Evolutionary conservation across 2,113 vertebrate species (phyloP).

Genomic region (Cyanocitta stelleri): DNA sequence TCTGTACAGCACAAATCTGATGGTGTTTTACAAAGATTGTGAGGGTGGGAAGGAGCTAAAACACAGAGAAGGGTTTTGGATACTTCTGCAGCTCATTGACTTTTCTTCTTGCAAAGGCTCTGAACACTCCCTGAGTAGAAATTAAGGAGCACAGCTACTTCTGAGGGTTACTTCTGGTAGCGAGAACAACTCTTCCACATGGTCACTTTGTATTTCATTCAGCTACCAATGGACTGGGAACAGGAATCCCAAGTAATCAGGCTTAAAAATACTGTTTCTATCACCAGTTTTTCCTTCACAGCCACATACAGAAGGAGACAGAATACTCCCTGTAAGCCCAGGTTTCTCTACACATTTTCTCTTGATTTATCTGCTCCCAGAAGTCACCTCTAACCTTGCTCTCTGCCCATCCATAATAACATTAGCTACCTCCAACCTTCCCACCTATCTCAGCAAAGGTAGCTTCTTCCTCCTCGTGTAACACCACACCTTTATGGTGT

Average conservation of each 20-base stretch:
- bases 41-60: background rate
- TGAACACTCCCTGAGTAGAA: background rate
- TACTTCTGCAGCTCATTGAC: background rate
- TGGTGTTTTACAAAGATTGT: background rate
- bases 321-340: background rate
- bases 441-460: background rate
- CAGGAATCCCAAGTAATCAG: background rate
- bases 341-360: background rate
- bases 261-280: background rate
- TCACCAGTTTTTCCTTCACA: background rate
- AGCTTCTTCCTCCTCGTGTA: background rate
- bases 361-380: background rate
- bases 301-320: background rate
- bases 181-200: background rate
- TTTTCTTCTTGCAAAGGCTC: background rate
- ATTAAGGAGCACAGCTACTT: background rate
- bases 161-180: background rate
- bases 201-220: background rate
- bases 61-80: background rate
- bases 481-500: background rate
- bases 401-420: background rate
- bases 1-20: fast-evolving
- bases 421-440: background rate
- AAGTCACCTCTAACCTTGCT: background rate
- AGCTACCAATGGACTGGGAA: background rate